phyloP scores from a whole-genome alignment of 2,797 vertebrate species.

The Catharus ustulatus region DNA sequence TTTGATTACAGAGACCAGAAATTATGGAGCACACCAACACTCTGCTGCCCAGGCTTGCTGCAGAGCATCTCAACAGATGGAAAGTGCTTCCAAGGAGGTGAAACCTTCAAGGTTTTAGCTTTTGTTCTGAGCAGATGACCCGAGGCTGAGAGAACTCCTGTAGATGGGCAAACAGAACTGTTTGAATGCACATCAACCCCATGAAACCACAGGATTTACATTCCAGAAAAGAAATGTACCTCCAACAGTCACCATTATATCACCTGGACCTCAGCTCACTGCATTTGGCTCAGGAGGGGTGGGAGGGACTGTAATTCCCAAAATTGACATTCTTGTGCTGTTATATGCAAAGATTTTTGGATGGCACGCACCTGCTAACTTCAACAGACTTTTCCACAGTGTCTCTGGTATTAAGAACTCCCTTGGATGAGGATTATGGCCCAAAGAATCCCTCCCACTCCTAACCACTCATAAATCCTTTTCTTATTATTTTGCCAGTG shows the following conservation, averaged over 20 bases:
- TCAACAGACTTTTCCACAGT: background rate
- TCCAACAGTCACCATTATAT: background rate
- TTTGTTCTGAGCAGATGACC: background rate
- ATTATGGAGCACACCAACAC: background rate
- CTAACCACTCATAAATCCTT: background rate
- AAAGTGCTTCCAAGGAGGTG: background rate
- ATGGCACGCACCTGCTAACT: background rate
- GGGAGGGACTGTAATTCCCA: background rate
- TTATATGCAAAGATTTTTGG: background rate
- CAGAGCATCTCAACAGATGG: background rate
- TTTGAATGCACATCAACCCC: background rate
- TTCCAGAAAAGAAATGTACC: background rate
- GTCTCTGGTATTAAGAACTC: background rate
- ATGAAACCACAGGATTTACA: background rate
- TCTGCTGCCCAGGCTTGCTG: background rate
- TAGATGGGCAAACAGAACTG: background rate
- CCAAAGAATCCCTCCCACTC: background rate
- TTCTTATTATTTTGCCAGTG: background rate
- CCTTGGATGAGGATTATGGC: fast-evolving
- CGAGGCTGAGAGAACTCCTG: fast-evolving
- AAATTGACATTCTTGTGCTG: background rate
- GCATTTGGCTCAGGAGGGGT: background rate
- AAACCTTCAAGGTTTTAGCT: background rate
- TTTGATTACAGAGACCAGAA: background rate
- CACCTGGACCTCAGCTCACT: background rate